Conservation (phyloP, 1,140 invertebrate genomes). For the Leptestheria dahalacensis region DNA sequence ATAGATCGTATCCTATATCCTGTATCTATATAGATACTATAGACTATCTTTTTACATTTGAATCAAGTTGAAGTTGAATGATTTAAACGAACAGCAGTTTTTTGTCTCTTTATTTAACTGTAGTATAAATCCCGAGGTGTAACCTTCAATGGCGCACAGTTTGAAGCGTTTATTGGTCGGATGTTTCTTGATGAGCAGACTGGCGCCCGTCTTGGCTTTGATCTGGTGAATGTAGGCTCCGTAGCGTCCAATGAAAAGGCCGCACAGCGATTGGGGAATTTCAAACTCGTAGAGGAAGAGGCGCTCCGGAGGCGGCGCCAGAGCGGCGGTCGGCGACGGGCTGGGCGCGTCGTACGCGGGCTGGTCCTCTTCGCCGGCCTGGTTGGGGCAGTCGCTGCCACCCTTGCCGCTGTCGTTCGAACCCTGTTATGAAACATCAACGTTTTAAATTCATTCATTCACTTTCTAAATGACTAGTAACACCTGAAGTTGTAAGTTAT, state of each 20-base stretch:
- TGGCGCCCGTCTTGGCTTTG: constrained; percentile 57
- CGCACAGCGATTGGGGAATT: constrained; percentile 62
- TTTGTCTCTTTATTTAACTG: too few species aligned
- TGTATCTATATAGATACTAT: too few species aligned
- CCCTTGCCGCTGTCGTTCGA: constrained; percentile 62
- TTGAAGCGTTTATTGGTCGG: constrained; percentile 51
- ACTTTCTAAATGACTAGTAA: too few species aligned
- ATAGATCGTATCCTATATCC: too few species aligned
- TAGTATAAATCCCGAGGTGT: too few species aligned
- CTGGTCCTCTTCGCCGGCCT: constrained; percentile 5
- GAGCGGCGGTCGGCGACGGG: constrained; percentile 2
- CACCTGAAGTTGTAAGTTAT: too few species aligned
- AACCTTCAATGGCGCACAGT: constrained; percentile 68
- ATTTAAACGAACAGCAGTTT: too few species aligned
- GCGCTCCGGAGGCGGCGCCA: constrained; percentile 10
- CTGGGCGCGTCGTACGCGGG: constrained; percentile 16
- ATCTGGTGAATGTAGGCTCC: constrained; percentile 67
- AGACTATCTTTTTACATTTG: too few species aligned
- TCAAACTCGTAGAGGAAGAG: constrained; percentile 51
- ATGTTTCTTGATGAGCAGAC: constrained; percentile 60
- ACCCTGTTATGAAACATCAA: constrained; percentile 32
- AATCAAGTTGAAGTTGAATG: too few species aligned
- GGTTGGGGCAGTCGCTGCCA: constrained; percentile 38
- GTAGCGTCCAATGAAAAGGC: constrained; percentile 68
- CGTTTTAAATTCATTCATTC: too few species aligned